Base-by-base conservation (phyloP, 1,140 invertebrate species). In the Listronotus oregonensis region DNA sequence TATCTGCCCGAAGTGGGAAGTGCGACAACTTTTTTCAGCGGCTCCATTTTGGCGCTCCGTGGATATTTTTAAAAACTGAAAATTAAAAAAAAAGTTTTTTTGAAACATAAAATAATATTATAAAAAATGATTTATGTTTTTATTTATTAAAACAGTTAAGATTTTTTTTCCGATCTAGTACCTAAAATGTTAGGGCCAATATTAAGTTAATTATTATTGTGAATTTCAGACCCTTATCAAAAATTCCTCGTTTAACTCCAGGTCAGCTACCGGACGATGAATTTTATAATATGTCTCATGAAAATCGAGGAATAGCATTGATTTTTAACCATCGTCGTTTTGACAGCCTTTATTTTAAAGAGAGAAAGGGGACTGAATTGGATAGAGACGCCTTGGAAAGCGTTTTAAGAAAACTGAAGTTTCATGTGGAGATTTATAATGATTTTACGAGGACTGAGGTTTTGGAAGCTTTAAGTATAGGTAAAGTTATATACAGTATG, bases 271-370 rank as follows among this genome's bases (percentile, higher is more conserved):
- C 64, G 6, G 59, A 67, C 5, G 54, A 66, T 50, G 64, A 67
- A 17, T 56, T 46, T 37, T 93, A 93, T 71, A 85, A 87, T 34
- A 91, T 89, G 86, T 81, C 83, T 57, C 85, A 91, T 67, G 60
- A 72, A 17, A 80, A 84, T 52, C 79, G 89, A 34, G 92, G 92
- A 11, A 81, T 82, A 12, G 91, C 90, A 15, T 49, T 93, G 0
- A 87, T 94, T 44, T 89, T 94, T 56, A 93, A 93, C 75, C 89
- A 93, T 73, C 85, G 87, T 70, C 69, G 78, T 3, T 87, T 88
- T 67, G 79, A 82, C 42, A 73, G 73, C 0, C 75, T 79, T 58
- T 73, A 56, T 8, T 60, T 64, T 8, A 9, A 66, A 17, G 60
- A 67, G 18, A 73, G 82, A 11, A 69, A 71, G 6, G 83, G 82